phyloP scores from a whole-genome alignment of 2,113 vertebrate genomes.

The Paracanthobrama guichenoti region DNA sequence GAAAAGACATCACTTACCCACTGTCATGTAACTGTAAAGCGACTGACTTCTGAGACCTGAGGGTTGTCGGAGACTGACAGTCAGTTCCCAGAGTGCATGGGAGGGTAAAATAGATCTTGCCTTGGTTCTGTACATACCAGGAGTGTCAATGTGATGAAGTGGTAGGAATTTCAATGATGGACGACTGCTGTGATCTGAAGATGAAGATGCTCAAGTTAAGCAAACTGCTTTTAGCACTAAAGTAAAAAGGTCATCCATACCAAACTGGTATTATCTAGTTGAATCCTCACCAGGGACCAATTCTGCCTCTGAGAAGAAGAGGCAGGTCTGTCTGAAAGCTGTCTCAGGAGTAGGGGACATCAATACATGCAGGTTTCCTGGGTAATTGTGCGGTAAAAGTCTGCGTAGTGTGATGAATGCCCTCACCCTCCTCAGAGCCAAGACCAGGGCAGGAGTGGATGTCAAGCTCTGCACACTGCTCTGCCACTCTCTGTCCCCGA shows the following conservation, averaged over 20 bases:
- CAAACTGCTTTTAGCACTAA: neutral
- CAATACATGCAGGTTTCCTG: slow-evolving; percentile 53
- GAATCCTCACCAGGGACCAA: slow-evolving; percentile 64
- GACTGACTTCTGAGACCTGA: slow-evolving; percentile 55
- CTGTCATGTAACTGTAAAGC: slow-evolving; percentile 66
- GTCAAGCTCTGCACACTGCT: slow-evolving; percentile 64
- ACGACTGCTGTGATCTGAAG: slow-evolving; percentile 63
- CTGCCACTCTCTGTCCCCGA: slow-evolving; percentile 66
- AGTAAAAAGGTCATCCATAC: neutral
- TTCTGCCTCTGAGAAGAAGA: slow-evolving; percentile 74
- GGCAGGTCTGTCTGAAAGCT: slow-evolving; percentile 70
- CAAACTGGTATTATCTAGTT: neutral
- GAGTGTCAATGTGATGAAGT: slow-evolving; percentile 50
- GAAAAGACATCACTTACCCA: slow-evolving; percentile 40
- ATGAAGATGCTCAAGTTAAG: slow-evolving; percentile 11
- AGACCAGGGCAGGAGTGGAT: slow-evolving; percentile 67
- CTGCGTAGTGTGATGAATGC: slow-evolving; percentile 63
- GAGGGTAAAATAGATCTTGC: neutral
- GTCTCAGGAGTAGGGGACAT: slow-evolving; percentile 75
- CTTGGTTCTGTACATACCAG: slow-evolving; percentile 12
- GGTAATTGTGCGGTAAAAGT: slow-evolving; percentile 42
- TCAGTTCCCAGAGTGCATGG: neutral
- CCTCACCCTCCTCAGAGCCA: slow-evolving; percentile 53
- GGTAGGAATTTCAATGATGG: slow-evolving; percentile 65
- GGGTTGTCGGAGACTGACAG: slow-evolving; percentile 22